These are phyloP conservation scores for Micropoecilia bifurca DNA, from an alignment of 2,797 vertebrate species.

Conservation along the genomic window DNA sequence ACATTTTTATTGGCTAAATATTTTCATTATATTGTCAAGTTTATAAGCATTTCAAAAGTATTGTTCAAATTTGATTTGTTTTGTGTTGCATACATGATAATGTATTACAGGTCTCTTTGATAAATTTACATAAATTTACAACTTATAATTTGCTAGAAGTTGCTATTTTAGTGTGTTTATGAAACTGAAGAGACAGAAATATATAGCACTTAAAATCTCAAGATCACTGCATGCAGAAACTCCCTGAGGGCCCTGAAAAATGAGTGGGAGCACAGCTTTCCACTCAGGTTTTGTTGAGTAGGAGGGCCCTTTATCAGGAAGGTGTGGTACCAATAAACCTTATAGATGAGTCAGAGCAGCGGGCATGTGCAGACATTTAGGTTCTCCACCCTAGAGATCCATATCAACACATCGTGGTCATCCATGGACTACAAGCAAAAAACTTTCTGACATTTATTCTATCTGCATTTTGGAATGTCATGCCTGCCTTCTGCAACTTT, in stretches of 20 bases:
- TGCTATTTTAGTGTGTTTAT: constrained; percentile 22
- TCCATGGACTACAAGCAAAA: constrained; percentile 23
- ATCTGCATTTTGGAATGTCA: background rate
- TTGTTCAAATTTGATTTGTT: background rate
- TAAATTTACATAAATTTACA: background rate
- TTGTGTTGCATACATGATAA: background rate
- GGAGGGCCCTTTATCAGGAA: constrained; percentile 73
- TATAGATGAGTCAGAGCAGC: constrained; percentile 78
- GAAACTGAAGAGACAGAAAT: constrained; percentile 20
- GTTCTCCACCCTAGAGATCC: constrained; percentile 67
- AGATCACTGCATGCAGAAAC: constrained; percentile 59
- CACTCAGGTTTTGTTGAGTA: constrained; percentile 71
- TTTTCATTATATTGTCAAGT: background rate
- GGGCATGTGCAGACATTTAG: constrained; percentile 74
- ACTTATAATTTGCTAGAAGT: background rate
- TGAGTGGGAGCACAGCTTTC: constrained; percentile 72
- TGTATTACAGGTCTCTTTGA: background rate
- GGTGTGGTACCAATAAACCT: constrained; percentile 77
- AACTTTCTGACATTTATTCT: constrained; percentile 3
- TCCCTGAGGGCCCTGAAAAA: constrained; percentile 59
- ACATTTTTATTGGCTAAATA: background rate
- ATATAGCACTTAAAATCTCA: constrained; percentile 26
- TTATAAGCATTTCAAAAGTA: background rate
- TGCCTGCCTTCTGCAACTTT: background rate
- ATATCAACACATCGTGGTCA: constrained; percentile 48